Base-by-base conservation (phyloP, 2,797 vertebrate species). In the Gymnothorax javanicus region DNA sequence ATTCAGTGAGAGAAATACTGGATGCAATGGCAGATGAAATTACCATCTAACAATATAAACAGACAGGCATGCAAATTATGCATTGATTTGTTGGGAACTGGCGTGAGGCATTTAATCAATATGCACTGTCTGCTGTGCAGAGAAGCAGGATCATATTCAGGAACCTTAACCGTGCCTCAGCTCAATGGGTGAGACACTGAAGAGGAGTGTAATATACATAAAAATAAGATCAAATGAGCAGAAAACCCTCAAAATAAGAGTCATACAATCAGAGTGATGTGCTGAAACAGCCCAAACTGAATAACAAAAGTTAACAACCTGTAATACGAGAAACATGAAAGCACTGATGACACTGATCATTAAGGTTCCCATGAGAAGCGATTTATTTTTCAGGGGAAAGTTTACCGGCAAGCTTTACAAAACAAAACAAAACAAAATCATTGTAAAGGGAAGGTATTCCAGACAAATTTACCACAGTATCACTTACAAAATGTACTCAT, bases 221-320 rank as follows among this genome's bases (percentile, higher is more conserved):
- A 69, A 52, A 52, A 87, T 90, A 88, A 92, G 89, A 89, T 88
- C 89, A 84, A 89, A 90, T 89, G 87, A 84, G 87, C 89, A 89
- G 88, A 88, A 91, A 90, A 73, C 54, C n/a, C 52, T 17, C 89
- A 90, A 86, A 89, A 90, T 90, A 62, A 87, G 87, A 87, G 86
- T 75, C 83, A 88, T 85, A 43, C 33, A 1, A 43, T 43, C 33
- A 43, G 88, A 89, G 87, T 90, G 87, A 89, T 84, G 89, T 88
- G 88, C 58, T 13, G 13, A 83, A 86, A 87, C 82, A 73, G 50
- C 73, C 27, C 54, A 87, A 89, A 88, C 87, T 83, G 12, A 0
- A 57, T 71, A 86, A 79, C n/a, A 71, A 89, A 77, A 77, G 73
- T 15, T 77, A 50, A 43, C 52, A 52, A 77, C 33, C 73, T 43